Conservation (phyloP, 2,888 invertebrate genomes). For the Platerodrilus igneus region DNA sequence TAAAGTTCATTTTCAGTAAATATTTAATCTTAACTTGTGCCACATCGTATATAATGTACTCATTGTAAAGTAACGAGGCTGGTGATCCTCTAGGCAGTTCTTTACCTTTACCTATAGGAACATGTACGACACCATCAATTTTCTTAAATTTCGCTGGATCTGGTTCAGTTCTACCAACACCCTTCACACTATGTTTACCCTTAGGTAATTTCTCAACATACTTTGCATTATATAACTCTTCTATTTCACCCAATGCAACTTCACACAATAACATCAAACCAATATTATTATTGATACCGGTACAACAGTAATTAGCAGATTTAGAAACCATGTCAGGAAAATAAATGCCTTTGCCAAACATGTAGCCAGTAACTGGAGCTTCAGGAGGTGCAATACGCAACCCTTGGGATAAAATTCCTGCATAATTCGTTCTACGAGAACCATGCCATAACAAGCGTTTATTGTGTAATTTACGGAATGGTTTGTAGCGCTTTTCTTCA, state of each 20-base stretch:
- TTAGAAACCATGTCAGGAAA: constrained; percentile 99
- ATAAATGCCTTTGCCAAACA: constrained; percentile 98
- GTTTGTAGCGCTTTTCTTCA: constrained; percentile 74
- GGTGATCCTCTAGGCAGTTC: constrained; percentile 39
- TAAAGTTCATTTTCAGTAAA: constrained; percentile 80
- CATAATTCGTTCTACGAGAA: constrained; percentile 89
- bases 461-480: constrained; percentile 82
- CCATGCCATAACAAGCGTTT: constrained; percentile 94
- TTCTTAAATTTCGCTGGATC: constrained; percentile 55
- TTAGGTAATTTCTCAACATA: constrained; percentile 73
- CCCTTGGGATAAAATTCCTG: constrained; percentile 88
- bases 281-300: constrained; percentile 61
- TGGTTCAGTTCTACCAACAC: constrained; percentile 80
- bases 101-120: constrained; percentile 70
- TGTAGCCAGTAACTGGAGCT: constrained; percentile 90
- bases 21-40: constrained; percentile 92
- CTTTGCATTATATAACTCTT: constrained; percentile 67
- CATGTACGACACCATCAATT: constrained; percentile 62
- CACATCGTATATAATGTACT: constrained; percentile 94
- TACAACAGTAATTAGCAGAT: constrained; percentile 93
- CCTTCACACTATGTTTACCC: constrained; percentile 84
- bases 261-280: constrained; percentile 90
- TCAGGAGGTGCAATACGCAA: constrained; percentile 97
- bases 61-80: constrained; percentile 79
- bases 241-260: constrained; percentile 91